Percentiles rank a stretch among this genome's conserved stretches.
These are phyloP conservation scores for Sebastes steindachneri DNA, from an alignment of 2,797 vertebrate genomes.

Conservation along the genomic window DNA sequence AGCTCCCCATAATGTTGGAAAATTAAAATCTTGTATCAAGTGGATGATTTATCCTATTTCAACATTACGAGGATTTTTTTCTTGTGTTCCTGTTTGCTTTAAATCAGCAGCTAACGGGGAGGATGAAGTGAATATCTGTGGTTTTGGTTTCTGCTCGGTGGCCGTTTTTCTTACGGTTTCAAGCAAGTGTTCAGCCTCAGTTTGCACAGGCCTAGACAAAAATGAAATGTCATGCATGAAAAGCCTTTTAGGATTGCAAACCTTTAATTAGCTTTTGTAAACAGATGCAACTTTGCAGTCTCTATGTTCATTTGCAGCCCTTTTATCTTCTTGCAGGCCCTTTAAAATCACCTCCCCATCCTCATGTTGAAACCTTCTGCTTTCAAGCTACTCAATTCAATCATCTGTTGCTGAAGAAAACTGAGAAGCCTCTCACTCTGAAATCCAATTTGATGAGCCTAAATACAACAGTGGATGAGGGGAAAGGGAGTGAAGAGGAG, in stretches of 20 bases:
- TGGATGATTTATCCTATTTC: conserved; percentile 40
- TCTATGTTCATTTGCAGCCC: conserved; percentile 4
- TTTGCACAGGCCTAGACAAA: neutral
- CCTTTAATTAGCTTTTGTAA: neutral
- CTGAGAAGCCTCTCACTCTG: conserved; percentile 35
- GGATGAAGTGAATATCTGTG: conserved; percentile 1
- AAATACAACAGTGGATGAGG: conserved; percentile 15
- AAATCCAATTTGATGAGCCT: conserved; percentile 50
- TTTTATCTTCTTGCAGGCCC: conserved; percentile 5
- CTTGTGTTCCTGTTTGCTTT: neutral
- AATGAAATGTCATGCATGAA: neutral
- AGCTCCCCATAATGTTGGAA: conserved; percentile 11
- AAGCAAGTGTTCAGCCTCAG: neutral
- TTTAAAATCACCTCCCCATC: neutral
- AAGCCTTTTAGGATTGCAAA: neutral
- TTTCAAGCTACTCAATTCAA: conserved; percentile 45
- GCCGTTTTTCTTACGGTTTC: neutral
- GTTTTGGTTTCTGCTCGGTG: neutral
- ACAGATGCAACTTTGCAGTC: neutral
- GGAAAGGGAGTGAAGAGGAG: neutral
- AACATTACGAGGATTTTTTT: conserved; percentile 13
- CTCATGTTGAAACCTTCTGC: conserved; percentile 11
- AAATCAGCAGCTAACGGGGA: neutral
- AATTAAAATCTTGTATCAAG: conserved; percentile 28
- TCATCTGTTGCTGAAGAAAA: conserved; percentile 45